Conservation (phyloP, 2,113 vertebrate genomes). For the Arothron firmamentum region DNA sequence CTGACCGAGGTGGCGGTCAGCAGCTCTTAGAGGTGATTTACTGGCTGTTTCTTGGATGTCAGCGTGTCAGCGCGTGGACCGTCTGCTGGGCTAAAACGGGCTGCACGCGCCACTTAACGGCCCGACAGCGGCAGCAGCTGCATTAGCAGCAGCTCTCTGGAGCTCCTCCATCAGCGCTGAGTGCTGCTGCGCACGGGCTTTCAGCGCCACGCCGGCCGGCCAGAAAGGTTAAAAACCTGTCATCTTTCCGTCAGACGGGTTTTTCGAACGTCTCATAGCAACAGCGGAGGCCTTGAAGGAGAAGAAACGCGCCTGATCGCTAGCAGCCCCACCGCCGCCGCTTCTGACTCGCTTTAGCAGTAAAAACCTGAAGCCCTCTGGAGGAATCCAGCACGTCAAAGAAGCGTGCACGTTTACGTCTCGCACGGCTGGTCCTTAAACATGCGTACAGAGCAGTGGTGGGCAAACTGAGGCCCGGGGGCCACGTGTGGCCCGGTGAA, state of each 20-base stretch:
- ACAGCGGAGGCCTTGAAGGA: background rate
- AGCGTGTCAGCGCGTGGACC: conserved; percentile 1
- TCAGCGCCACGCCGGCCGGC: background rate
- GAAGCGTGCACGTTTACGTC: too few relatives aligned
- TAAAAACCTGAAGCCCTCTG: too few relatives aligned
- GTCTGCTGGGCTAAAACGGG: conserved; percentile 34
- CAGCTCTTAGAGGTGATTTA: conserved; percentile 46
- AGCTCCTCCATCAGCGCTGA: too few relatives aligned
- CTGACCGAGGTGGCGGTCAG: conserved; percentile 27
- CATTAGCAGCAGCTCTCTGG: background rate
- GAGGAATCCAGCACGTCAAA: too few relatives aligned
- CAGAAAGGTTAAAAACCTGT: too few relatives aligned
- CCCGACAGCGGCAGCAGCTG: conserved; percentile 11
- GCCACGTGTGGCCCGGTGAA: too few relatives aligned
- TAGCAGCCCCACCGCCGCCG: background rate
- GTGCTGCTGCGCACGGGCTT: too few relatives aligned
- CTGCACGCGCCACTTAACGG: too few relatives aligned
- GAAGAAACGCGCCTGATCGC: background rate
- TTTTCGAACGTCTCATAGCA: background rate
- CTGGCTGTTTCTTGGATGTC: conserved; percentile 3
- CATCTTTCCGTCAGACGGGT: background rate
- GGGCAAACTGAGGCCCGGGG: too few relatives aligned
- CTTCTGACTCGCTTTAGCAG: too few relatives aligned
- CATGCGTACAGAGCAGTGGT: too few relatives aligned
- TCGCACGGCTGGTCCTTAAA: too few relatives aligned